phyloP scores from a whole-genome alignment of 2,797 vertebrate species.

The Karalla daura region DNA sequence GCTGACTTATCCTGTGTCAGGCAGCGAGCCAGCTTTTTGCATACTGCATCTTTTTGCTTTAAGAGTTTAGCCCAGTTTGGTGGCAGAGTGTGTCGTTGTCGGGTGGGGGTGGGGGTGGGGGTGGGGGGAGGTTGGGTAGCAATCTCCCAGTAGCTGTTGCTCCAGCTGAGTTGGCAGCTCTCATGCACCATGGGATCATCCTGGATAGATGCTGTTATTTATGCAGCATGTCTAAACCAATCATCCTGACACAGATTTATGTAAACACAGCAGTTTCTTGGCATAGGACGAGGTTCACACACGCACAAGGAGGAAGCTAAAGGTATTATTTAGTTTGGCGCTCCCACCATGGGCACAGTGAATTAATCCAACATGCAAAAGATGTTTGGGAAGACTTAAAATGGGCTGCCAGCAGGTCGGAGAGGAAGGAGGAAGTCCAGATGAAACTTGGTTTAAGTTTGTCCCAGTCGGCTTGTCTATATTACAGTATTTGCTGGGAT shows the following conservation, averaged over 20 bases:
- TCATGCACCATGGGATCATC: slow-evolving; percentile 72
- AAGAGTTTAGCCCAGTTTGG: slow-evolving; percentile 34
- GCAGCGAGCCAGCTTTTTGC: slow-evolving; percentile 29
- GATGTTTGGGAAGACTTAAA: slow-evolving; percentile 35
- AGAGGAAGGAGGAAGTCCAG: slow-evolving; percentile 1
- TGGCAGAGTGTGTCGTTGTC: not conserved
- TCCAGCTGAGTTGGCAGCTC: slow-evolving; percentile 68
- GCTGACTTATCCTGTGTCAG: slow-evolving; percentile 30
- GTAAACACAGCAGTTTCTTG: slow-evolving; percentile 75
- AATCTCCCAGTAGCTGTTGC: slow-evolving; percentile 51
- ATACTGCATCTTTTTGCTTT: slow-evolving; percentile 32
- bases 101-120: too few species aligned
- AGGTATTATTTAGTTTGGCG: slow-evolving; percentile 63
- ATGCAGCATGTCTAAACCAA: slow-evolving; percentile 77
- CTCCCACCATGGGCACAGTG: slow-evolving; percentile 17
- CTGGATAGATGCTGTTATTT: slow-evolving; percentile 75
- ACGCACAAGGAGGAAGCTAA: slow-evolving; percentile 45
- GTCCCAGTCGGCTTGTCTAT: not conserved
- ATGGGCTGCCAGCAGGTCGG: slow-evolving; percentile 8
- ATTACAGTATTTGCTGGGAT: too few species aligned
- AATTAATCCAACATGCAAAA: slow-evolving; percentile 26
- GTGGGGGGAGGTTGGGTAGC: too few species aligned
- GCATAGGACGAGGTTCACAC: slow-evolving; percentile 52
- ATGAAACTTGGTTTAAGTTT: not conserved
- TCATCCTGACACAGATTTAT: slow-evolving; percentile 76